Evolutionary conservation across 1,140 invertebrate genomes (phyloP), one percentile per base, ranked within the genome.

Genomic region (Drosophila repletoides): DNA sequence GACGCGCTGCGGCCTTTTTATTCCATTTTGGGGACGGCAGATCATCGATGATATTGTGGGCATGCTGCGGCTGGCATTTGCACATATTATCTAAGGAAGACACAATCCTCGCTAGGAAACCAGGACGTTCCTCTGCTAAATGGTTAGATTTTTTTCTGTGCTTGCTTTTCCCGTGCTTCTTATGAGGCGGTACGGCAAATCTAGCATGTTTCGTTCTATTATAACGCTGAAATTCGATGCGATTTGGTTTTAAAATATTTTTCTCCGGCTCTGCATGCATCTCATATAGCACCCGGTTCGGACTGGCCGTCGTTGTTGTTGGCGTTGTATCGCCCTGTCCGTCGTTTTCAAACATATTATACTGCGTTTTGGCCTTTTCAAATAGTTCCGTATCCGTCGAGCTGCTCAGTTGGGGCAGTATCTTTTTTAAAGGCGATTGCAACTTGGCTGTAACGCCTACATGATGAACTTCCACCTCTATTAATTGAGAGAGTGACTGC

Each of bases 171-270:
- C 3, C 22, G 1, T 17, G 19, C 5, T 40, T 53, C 1, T 52
- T 31, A n/a, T 40, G 45, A 4, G 48, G 26, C 0, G 80, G 66
- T 5, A 72, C 46, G 5, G 56, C 0, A 2, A 86, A 22, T 2
- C 29, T 49, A 0, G 79, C 48, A 3, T 45, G 45, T 10, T 74
- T 72, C 5, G 1, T n/a, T 2, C 59, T 84, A 17, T 19, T 40
- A 38, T 89, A 89, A 3, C 88, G 88, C 53, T 87, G 80, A 33
- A 89, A 89, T 40, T 89, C 88, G 17, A 89, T 89, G 34, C 79
- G 72, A 1, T 77, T 65, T 0, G 88, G 88, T 1, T 76, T 71
- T 3, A 48, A 9, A 0, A 64, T 9, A n/a, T 40, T 38, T 5
- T 76, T 55, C 5, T 64, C 49, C 9, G 81, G 65, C 21, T 74